These are phyloP conservation scores for Xerus inauris DNA, from an alignment of 2,113 vertebrate species.

Conservation along the genomic window DNA sequence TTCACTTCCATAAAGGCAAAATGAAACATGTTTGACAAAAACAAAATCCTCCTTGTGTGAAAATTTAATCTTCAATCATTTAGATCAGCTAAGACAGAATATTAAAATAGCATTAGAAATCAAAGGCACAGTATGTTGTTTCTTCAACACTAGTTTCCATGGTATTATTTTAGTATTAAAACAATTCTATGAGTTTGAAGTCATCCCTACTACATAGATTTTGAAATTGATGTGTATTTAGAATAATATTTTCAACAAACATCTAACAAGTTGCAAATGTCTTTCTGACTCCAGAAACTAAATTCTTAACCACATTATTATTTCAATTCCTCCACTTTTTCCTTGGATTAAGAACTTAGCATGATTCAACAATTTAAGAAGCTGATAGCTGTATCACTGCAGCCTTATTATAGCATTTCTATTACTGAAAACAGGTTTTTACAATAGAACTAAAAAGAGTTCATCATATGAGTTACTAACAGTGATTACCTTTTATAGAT, in stretches of 20 bases:
- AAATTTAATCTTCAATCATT: neutral
- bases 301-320: neutral
- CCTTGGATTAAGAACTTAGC: neutral
- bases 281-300: neutral
- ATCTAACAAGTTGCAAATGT: neutral
- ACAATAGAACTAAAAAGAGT: constrained; percentile 29
- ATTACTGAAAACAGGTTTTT: constrained; percentile 14
- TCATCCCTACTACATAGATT: constrained; percentile 23
- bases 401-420: neutral
- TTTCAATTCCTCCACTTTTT: neutral
- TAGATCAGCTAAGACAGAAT: constrained; percentile 32
- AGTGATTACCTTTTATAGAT: neutral
- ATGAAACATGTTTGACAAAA: constrained; percentile 8
- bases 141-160: neutral
- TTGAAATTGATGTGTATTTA: constrained; percentile 31
- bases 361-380: neutral
- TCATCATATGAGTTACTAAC: neutral
- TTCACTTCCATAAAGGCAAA: constrained; percentile 46
- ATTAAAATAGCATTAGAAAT: constrained; percentile 34
- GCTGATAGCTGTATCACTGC: neutral
- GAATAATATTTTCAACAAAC: constrained; percentile 3
- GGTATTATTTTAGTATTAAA: constrained; percentile 37
- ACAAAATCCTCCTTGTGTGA: neutral
- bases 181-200: neutral
- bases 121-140: neutral